These are phyloP conservation scores for Connochaetes taurinus DNA, from an alignment of 2,113 vertebrate genomes.

Conservation along the genomic window DNA sequence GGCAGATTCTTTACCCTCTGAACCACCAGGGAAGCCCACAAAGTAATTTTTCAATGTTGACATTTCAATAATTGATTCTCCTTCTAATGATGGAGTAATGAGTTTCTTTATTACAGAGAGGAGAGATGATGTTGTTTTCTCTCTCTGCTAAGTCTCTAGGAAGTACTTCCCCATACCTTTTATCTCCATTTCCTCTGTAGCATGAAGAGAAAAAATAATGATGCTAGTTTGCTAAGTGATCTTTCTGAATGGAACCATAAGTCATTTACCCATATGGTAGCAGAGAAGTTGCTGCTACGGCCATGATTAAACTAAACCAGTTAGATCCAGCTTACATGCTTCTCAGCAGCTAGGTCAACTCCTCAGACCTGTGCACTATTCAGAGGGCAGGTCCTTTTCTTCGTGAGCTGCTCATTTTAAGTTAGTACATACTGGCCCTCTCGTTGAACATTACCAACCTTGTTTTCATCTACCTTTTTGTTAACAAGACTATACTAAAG, in stretches of 20 bases:
- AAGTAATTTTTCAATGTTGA: background rate
- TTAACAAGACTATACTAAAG: background rate
- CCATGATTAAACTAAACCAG: background rate
- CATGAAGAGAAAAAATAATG: background rate
- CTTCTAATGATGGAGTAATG: background rate
- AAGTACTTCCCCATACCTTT: background rate
- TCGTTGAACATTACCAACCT: background rate
- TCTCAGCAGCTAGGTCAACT: background rate
- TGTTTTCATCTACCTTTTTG: background rate
- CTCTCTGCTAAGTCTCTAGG: background rate
- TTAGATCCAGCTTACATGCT: background rate
- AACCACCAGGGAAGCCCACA: background rate
- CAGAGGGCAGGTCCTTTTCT: background rate
- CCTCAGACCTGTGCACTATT: background rate
- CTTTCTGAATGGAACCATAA: background rate
- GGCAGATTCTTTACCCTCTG: background rate
- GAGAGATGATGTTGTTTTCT: background rate
- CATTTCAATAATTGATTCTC: background rate
- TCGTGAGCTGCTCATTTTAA: background rate
- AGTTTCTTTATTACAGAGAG: background rate
- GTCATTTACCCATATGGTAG: background rate
- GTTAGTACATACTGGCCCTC: background rate
- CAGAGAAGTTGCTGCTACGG: background rate
- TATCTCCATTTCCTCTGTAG: background rate
- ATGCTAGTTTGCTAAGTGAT: background rate